Conservation (phyloP, 2,888 invertebrate species). For the Dioctria linearis region DNA sequence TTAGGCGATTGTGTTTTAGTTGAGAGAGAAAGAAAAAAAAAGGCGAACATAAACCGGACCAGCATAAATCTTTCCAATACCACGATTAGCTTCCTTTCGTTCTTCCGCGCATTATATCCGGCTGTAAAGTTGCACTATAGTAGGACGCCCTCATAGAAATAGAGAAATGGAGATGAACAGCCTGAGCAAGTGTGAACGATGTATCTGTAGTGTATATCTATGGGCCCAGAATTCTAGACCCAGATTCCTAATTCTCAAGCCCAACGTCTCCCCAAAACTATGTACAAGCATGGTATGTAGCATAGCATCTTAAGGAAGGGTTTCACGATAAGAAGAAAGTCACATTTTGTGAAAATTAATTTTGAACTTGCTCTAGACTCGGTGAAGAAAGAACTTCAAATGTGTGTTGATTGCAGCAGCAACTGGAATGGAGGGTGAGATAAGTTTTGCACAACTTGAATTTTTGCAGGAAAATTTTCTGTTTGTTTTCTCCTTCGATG, state of each 20-base stretch:
- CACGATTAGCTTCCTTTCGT: not conserved
- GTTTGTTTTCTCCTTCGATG: conserved; percentile 12
- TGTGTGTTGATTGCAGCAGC: conserved; percentile 42
- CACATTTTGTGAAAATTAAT: conserved; percentile 39
- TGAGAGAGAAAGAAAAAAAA: not conserved
- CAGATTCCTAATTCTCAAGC: not conserved
- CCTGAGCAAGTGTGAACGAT: conserved; percentile 31
- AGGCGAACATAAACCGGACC: not conserved
- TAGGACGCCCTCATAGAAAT: conserved; percentile 7
- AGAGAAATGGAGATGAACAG: not conserved
- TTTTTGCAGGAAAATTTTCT: conserved; percentile 15
- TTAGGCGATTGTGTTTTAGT: conserved; percentile 18
- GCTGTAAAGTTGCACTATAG: conserved; percentile 7
- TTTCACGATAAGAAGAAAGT: conserved; percentile 38
- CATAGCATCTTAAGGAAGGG: conserved; percentile 8
- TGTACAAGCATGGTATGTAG: no score
- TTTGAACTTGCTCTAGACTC: conserved; percentile 30
- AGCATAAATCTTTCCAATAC: conserved; percentile 8
- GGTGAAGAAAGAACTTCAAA: conserved; percentile 20
- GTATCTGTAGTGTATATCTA: not conserved
- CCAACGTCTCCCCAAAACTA: no score
- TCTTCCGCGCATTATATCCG: not conserved
- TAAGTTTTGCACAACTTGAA: conserved; percentile 19
- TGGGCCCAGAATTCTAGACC: not conserved
- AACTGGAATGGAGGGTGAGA: not conserved